Percentiles rank a stretch among this genome's conserved stretches.
Evolutionary conservation across 1,140 invertebrate genomes (phyloP).

Genomic region (Rhyzopertha dominica): DNA sequence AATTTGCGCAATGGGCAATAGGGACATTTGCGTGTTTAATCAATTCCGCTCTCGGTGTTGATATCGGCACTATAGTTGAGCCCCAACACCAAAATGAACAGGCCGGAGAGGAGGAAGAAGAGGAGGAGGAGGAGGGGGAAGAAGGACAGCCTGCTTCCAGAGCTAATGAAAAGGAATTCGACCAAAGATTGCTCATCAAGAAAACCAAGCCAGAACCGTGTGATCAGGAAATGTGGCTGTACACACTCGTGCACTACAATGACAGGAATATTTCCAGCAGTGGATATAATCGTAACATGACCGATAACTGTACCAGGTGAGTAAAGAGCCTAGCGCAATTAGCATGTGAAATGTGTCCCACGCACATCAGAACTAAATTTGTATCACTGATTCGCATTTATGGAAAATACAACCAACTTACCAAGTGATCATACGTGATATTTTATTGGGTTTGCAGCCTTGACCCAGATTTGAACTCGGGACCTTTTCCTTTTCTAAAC

Average conservation of each 20-base stretch:
- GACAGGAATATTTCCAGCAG: conserved; percentile 34
- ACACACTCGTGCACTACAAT: conserved; percentile 41
- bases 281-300: conserved; percentile 39
- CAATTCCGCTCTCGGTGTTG: conserved; percentile 2
- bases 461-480: too few species aligned
- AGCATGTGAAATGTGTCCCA: too few species aligned
- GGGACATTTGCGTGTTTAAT: conserved; percentile 42
- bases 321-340: too few species aligned
- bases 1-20: conserved; percentile 41
- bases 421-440: too few species aligned
- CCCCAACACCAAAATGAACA: conserved; percentile 12
- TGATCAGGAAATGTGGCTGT: conserved; percentile 62
- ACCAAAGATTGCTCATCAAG: conserved; percentile 62
- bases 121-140: conserved; percentile 39
- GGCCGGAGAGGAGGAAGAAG: conserved; percentile 45
- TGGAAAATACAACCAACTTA: too few species aligned
- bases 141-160: conserved; percentile 47
- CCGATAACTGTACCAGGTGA: conserved; percentile 33
- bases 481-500: too few species aligned
- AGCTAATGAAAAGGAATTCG: conserved; percentile 50
- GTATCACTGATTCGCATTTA: too few species aligned
- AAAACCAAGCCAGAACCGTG: conserved; percentile 73
- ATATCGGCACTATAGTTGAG: conserved; percentile 21
- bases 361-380: too few species aligned
- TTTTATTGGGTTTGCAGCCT: too few species aligned